Conservation (phyloP, 2,797 vertebrate species). For the Sebastes miniatus region DNA sequence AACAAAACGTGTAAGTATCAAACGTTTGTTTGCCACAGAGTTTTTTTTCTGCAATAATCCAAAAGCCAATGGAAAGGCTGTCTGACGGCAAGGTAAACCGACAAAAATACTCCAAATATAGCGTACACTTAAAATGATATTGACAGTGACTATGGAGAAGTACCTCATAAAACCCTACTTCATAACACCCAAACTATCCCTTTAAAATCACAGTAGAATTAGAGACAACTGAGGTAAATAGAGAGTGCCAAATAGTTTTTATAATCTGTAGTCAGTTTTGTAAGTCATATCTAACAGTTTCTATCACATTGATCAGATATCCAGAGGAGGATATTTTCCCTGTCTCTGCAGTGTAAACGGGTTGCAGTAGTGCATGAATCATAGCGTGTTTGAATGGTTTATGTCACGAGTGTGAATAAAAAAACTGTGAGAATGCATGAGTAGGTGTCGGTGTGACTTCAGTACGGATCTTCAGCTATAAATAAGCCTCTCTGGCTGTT, state of each 20-base stretch:
- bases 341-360: too few relatives aligned
- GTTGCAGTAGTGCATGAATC: constrained; percentile 38
- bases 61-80: too few relatives aligned
- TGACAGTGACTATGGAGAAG: too few relatives aligned
- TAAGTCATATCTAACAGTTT: too few relatives aligned
- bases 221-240: not conserved
- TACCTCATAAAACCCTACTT: too few relatives aligned
- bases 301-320: not conserved
- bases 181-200: too few relatives aligned
- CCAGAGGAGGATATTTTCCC: not conserved
- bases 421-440: constrained; percentile 3
- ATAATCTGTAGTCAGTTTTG: not conserved
- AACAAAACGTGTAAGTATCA: too few relatives aligned
- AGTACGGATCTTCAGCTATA: constrained; percentile 57
- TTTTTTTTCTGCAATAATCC: too few relatives aligned
- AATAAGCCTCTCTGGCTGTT: constrained; percentile 60
- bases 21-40: too few relatives aligned
- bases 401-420: constrained; percentile 37
- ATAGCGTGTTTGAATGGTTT: constrained; percentile 8
- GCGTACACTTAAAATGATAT: too few relatives aligned
- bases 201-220: not conserved
- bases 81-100: too few relatives aligned
- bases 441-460: constrained; percentile 14
- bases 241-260: not conserved
- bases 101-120: too few relatives aligned